Conservation (phyloP, 2,888 invertebrate genomes). For the Hirtodrosophila duncani region DNA sequence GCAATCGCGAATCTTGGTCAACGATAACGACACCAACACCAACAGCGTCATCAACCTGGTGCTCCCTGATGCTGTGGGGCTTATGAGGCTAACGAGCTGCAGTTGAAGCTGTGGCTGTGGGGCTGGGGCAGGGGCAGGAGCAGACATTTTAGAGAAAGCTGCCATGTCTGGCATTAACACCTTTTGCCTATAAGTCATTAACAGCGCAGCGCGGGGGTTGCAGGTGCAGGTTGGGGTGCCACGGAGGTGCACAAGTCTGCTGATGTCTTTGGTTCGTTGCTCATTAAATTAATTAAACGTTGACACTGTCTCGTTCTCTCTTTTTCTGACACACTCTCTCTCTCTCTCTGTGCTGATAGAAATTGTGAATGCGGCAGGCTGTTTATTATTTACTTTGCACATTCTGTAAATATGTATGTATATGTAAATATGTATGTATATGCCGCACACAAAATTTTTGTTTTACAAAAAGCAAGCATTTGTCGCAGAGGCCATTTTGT, state of each 20-base stretch:
- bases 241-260: slow-evolving; percentile 1
- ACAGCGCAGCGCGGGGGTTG: slow-evolving; percentile 9
- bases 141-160: background rate
- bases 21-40: slow-evolving; percentile 13
- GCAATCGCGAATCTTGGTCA: too few relatives aligned
- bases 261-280: slow-evolving; percentile 34
- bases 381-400: slow-evolving; percentile 43
- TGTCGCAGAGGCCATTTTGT: slow-evolving; percentile 45
- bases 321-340: slow-evolving; percentile 17
- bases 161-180: background rate
- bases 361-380: slow-evolving; percentile 27
- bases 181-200: slow-evolving; percentile 35
- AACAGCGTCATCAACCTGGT: slow-evolving; percentile 9
- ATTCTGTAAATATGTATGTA: slow-evolving; percentile 4
- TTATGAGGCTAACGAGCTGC: slow-evolving; percentile 53
- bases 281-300: slow-evolving; percentile 68
- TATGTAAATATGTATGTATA: slow-evolving; percentile 24
- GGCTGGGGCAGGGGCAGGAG: background rate
- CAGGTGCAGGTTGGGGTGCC: background rate
- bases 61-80: slow-evolving; percentile 31
- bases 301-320: slow-evolving; percentile 6
- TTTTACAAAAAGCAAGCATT: too few relatives aligned
- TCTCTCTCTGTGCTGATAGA: slow-evolving; percentile 5
- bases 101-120: background rate
- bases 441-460: slow-evolving; percentile 1